Conservation (phyloP, 2,797 vertebrate genomes). For the Sciaenops ocellatus region DNA sequence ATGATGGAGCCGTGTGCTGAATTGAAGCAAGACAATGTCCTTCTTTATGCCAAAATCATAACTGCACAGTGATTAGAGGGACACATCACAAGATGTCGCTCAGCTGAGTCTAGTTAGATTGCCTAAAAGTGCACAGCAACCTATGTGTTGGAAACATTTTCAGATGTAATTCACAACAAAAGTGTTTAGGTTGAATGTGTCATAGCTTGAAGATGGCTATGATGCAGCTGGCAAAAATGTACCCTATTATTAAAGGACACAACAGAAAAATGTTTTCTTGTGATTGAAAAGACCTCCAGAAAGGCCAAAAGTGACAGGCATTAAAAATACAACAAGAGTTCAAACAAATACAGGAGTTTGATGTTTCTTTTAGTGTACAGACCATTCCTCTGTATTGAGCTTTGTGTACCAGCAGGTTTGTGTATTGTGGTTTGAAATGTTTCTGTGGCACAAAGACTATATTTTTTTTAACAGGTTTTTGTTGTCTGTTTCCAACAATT, state of each 20-base stretch:
- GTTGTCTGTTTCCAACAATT: neutral
- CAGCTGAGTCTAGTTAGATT: no score
- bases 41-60: conserved; percentile 7
- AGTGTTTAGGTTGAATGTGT: neutral
- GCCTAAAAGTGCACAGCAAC: neutral
- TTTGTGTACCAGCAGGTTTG: neutral
- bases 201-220: neutral
- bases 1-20: conserved; percentile 26
- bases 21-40: conserved; percentile 12
- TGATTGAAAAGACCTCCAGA: conserved; percentile 27
- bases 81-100: neutral
- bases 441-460: neutral
- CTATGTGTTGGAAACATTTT: no score
- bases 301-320: neutral
- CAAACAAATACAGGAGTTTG: neutral
- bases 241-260: conserved; percentile 21
- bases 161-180: neutral
- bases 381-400: neutral
- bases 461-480: conserved; percentile 10
- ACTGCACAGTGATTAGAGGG: neutral
- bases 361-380: neutral
- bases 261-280: conserved; percentile 3
- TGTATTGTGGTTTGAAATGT: neutral
- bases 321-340: conserved; percentile 1
- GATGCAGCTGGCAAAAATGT: neutral